A percentile compares a stretch with the other conserved stretches of the same genome.
Evolutionary conservation across 2,113 vertebrate genomes (phyloP).

Genomic region (Triplophysa dalaica): DNA sequence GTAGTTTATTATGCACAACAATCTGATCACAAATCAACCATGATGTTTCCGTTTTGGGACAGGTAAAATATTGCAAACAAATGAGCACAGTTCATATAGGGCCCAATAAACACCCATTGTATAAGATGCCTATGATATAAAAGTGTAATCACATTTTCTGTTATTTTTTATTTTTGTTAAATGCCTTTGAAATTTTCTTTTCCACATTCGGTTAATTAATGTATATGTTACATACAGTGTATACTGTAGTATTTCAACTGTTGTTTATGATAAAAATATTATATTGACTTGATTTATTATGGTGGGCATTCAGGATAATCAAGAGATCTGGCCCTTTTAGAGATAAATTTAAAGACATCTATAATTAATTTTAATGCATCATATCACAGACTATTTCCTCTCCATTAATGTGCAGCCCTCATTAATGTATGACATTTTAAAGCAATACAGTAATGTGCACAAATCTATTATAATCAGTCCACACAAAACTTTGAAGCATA

Average conservation of each 20-base stretch:
- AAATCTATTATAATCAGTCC: not conserved
- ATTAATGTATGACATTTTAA: not conserved
- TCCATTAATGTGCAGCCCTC: not conserved
- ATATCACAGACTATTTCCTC: not conserved
- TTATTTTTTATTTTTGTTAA: not conserved
- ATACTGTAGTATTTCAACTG: not conserved
- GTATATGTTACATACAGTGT: not conserved
- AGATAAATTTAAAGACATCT: too few relatives aligned
- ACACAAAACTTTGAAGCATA: not conserved
- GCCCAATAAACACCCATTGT: not conserved
- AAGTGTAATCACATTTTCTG: not conserved
- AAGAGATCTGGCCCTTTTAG: not conserved
- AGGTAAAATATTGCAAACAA: not conserved
- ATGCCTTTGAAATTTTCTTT: not conserved
- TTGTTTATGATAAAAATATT: slow-evolving; percentile 7
- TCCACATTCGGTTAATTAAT: slow-evolving; percentile 16
- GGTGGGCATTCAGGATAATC: not conserved
- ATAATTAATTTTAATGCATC: not conserved
- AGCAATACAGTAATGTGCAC: slow-evolving; percentile 36
- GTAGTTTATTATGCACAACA: slow-evolving; percentile 53
- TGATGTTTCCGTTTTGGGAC: not conserved
- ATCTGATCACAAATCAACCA: slow-evolving; percentile 29
- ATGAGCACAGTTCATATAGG: not conserved
- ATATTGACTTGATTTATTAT: not conserved
- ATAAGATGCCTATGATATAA: not conserved